phyloP scores from a whole-genome alignment of 2,113 vertebrate species.

The Athene cunicularia region DNA sequence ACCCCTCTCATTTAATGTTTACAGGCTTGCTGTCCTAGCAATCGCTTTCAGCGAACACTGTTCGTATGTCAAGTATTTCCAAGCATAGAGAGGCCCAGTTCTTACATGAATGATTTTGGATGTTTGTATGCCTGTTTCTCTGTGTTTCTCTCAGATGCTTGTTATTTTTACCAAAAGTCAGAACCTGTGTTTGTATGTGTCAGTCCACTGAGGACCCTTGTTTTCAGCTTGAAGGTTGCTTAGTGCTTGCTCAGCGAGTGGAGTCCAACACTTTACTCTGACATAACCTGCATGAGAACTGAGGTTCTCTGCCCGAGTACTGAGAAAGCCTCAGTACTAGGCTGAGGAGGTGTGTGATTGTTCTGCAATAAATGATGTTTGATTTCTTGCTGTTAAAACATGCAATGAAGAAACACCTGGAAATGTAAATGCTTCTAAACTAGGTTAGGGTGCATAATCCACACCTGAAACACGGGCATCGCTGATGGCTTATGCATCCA shows the following conservation, averaged over 20 bases:
- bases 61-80: background rate
- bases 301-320: background rate
- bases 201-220: background rate
- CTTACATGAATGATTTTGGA: background rate
- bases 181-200: background rate
- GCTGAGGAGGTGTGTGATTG: background rate
- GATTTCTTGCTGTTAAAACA: background rate
- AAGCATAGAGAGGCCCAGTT: background rate
- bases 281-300: background rate
- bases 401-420: background rate
- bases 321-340: background rate
- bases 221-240: background rate
- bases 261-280: background rate
- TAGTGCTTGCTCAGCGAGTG: background rate
- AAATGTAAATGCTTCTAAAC: background rate
- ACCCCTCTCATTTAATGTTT: background rate
- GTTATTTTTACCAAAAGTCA: background rate
- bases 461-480: background rate
- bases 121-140: background rate
- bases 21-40: background rate
- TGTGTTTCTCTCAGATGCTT: background rate
- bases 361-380: background rate
- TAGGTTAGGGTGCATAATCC: background rate
- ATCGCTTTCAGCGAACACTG: rapidly evolving
- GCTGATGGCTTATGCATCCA: background rate